Evolutionary conservation across 2,113 vertebrate species (phyloP).

Genomic region (Ptilorrhoa leucosticta): DNA sequence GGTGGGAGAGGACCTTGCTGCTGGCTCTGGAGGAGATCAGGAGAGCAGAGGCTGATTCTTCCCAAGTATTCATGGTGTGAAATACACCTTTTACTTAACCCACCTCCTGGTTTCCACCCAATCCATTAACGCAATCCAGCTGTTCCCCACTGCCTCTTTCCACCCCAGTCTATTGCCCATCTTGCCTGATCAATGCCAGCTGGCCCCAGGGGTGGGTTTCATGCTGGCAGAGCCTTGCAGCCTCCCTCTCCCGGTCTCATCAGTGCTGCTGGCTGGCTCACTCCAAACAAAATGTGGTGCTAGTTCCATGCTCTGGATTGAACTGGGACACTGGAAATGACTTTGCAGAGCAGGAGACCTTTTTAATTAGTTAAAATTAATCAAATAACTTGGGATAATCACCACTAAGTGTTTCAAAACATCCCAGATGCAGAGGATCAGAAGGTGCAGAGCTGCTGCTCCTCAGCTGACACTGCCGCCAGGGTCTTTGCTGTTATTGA

Average conservation of each 20-base stretch:
- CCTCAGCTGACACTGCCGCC: background rate
- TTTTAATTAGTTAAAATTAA: background rate
- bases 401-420: background rate
- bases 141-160: background rate
- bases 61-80: background rate
- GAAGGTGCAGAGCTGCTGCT: background rate
- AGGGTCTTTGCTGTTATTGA: background rate
- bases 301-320: background rate
- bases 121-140: background rate
- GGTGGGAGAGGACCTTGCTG: background rate
- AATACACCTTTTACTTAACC: background rate
- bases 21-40: background rate
- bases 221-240: background rate
- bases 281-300: rapidly evolving
- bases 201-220: background rate
- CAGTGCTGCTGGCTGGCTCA: background rate
- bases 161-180: background rate
- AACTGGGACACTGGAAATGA: background rate
- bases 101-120: background rate
- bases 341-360: background rate
- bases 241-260: background rate
- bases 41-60: background rate
- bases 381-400: background rate
- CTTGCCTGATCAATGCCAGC: background rate
- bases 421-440: background rate